These are phyloP conservation scores for Olivierus martensii DNA, from an alignment of 1,140 invertebrate species.

Conservation along the genomic window DNA sequence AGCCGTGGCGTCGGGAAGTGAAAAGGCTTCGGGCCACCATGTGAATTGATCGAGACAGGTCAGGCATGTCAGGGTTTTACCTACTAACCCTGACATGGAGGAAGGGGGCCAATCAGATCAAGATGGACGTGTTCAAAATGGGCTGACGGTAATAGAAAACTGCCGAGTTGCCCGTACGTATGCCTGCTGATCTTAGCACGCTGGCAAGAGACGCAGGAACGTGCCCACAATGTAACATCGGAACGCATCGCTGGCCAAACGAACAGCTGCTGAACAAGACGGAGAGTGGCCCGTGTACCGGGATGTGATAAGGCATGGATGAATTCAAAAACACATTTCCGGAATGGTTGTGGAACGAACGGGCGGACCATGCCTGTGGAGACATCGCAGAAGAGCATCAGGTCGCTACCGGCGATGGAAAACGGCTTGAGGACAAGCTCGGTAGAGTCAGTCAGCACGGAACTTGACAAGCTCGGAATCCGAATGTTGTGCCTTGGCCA, in stretches of 20 bases:
- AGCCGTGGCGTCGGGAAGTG: slow-evolving; percentile 27
- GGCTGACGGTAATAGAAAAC: neutral
- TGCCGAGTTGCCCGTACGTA: neutral
- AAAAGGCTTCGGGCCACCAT: slow-evolving; percentile 31
- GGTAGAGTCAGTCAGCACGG: too few species aligned
- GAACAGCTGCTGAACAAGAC: neutral
- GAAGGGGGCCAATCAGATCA: slow-evolving; percentile 36
- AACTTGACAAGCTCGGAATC: neutral
- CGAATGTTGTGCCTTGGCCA: neutral
- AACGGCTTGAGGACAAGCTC: too few species aligned
- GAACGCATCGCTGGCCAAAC: neutral
- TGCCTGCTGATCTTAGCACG: slow-evolving; percentile 4
- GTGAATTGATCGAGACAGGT: slow-evolving; percentile 34
- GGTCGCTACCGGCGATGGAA: too few species aligned
- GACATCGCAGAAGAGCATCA: too few species aligned
- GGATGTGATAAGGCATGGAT: slow-evolving; percentile 8
- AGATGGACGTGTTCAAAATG: slow-evolving; percentile 34
- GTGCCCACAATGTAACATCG: neutral
- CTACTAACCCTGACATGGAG: slow-evolving; percentile 24
- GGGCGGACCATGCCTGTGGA: neutral
- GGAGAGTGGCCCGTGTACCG: neutral
- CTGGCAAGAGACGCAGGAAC: slow-evolving; percentile 7
- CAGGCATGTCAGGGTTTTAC: slow-evolving; percentile 26
- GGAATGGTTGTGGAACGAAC: neutral
- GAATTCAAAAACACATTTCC: neutral